phyloP scores from a whole-genome alignment of 2,113 vertebrate species.

The Thunnus thynnus region DNA sequence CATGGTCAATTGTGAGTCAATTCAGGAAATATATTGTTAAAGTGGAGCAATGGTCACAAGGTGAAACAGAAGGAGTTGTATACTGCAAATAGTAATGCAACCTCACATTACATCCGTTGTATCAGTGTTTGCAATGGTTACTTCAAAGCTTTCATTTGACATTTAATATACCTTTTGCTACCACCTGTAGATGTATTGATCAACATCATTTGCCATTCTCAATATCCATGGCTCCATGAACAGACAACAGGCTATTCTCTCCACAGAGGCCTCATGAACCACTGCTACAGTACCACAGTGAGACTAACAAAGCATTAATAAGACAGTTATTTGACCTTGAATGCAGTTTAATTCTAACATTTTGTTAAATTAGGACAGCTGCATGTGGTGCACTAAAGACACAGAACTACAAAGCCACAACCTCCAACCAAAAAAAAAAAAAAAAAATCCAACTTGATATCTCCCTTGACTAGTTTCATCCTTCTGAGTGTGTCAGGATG shows the following conservation, averaged over 20 bases:
- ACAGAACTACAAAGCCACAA: not conserved
- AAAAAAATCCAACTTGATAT: not conserved
- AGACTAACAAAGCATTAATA: conserved; percentile 10
- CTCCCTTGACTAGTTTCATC: not conserved
- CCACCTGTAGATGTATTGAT: not conserved
- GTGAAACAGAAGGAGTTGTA: too few species aligned
- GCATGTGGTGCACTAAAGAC: not conserved
- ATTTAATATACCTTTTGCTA: not conserved
- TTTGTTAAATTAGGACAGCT: conserved; percentile 7
- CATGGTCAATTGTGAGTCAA: too few species aligned
- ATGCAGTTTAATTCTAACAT: conserved; percentile 1
- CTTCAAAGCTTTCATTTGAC: not conserved
- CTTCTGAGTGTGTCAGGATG: not conserved
- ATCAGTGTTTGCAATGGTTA: not conserved
- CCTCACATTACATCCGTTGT: not conserved
- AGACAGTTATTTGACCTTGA: conserved; percentile 10
- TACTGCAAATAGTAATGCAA: not conserved
- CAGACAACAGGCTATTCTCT: not conserved
- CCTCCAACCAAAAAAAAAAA: too few species aligned
- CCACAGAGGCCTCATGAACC: not conserved
- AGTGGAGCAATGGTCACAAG: too few species aligned
- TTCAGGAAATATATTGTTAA: too few species aligned
- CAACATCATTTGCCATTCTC: not conserved
- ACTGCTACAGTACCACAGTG: not conserved
- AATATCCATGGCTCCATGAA: conserved; percentile 4